Evolutionary conservation across 2,888 invertebrate genomes (phyloP), one percentile per base, ranked within the genome.

Genomic region (Melieria picta): DNA sequence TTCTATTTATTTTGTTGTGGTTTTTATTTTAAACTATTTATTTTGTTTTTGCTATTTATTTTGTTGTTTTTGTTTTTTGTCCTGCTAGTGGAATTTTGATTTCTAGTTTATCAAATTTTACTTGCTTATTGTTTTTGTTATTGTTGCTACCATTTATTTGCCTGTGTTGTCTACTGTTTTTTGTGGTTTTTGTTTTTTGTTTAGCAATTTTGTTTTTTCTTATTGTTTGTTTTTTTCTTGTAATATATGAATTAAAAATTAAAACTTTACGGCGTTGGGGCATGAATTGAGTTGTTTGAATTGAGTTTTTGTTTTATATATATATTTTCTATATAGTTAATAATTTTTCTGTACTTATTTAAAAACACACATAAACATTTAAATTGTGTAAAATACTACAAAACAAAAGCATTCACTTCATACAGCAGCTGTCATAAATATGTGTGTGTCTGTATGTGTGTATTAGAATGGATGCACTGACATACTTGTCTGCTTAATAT

Each of bases 281-380:
- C 46, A 57, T 58, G 58, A 10, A 50, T 11, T 10, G 9, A 9
- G 11, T 50, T 67, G 10, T 67, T 67, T 7, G n/a, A 11, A 47
- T 67, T 57, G 11, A 48, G 45, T 66, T 66, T 66, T 11, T 30
- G 16, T 48, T 71, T 56, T 55, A 11, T 43, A 42, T 13, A 63
- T 64, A 55, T 42, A 10, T 46, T 65, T 42, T 65, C 3, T 9
- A 48, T 62, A 42, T 47, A 48, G 13, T 67, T 68, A 50, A 9
- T 67, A 60, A 58, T 57, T 16, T 57, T 72, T 50, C 48, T 16
- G 11, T 64, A 65, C 10, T 63, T 48, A 4, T 69, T 74, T 74
- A 74, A 72, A 74, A 69, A 74, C 69, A 72, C 72, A 72, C 57
- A 62, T 52, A 65, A 56, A 69, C 47, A 46, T 69, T 16, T 63